Base-by-base conservation (phyloP, 2,888 invertebrate genomes). In the Allacma fusca region DNA sequence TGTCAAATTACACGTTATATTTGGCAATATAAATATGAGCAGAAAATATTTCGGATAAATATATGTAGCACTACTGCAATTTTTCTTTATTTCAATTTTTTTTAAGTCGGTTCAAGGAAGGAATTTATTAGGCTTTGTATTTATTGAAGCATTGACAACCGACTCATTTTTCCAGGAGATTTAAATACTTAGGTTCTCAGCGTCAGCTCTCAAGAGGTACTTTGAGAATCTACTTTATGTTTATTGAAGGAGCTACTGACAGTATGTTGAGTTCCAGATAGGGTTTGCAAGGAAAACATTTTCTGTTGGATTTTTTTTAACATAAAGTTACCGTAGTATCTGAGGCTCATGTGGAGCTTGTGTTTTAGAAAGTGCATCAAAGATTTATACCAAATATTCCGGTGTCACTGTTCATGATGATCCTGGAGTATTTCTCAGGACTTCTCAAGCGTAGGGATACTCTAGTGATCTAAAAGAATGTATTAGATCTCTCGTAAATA, bases 331-430 rank as follows among this genome's bases (percentile, higher is more conserved):
- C 50, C 19, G 16, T 16, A 50, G 50, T 50, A n/a, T 50, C 50
- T 40, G 19, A n/a, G 19, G 19, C 16, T 16, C 7, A 19, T 16
- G 19, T 16, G 19, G 50, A 50, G 50, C 9, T 34, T 4, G 34
- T 50, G 50, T 50, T 9, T 13, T 50, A 50, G 19, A 50, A n/a
- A 50, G 50, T 50, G 19, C 16, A 50, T 50, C 50, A 50, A 50
- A 50, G 50, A 9, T 50, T 50, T 50, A 50, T 50, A 50, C 16
- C 19, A n/a, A 12, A 16, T 50, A 16, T 50, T 5, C 19, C 19
- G 50, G 50, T 50, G 50, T 50, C 50, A 50, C n/a, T 50, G 50
- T 50, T 50, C 50, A 50, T 2, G 50, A 16, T 50, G 50, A 50
- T 50, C 16, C 50, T 50, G 4, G 50, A 50, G 50, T 50, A 50